Evolutionary conservation across 2,888 invertebrate species (phyloP).

Genomic region (Oeneis ivallda): DNA sequence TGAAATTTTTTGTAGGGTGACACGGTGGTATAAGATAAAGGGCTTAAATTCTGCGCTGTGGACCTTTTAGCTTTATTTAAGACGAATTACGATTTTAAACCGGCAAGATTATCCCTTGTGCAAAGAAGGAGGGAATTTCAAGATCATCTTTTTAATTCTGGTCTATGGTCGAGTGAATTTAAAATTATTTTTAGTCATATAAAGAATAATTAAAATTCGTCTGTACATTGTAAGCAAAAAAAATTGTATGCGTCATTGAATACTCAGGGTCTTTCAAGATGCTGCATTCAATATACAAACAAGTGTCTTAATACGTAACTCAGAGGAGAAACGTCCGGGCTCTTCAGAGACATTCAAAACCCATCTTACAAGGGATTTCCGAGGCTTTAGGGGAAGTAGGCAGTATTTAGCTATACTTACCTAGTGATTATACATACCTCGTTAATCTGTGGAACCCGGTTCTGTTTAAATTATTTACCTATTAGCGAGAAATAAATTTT

Average conservation of each 20-base stretch:
- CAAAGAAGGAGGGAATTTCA: too few species aligned
- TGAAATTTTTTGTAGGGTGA: too few species aligned
- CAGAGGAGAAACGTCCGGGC: constrained; percentile 22
- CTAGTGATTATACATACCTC: not conserved
- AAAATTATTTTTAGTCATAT: not conserved
- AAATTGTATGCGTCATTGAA: not conserved
- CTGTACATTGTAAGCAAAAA: not conserved
- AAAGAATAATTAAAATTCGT: not conserved
- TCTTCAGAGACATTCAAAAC: constrained; percentile 27
- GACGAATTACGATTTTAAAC: too few species aligned
- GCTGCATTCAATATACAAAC: constrained; percentile 22
- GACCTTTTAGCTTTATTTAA: too few species aligned
- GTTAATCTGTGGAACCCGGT: not conserved
- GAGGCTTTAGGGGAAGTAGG: constrained; percentile 4
- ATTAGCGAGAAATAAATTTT: not conserved
- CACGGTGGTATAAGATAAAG: too few species aligned
- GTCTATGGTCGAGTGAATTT: not conserved
- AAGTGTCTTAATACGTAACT: constrained; percentile 30
- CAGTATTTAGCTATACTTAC: not conserved
- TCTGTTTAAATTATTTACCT: not conserved
- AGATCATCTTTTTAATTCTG: too few species aligned
- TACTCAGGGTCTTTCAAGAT: constrained; percentile 15
- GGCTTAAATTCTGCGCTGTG: too few species aligned
- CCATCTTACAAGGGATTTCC: constrained; percentile 14
- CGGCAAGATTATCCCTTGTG: too few species aligned